Base-by-base conservation (phyloP, 2,888 invertebrate genomes). In the Fragum sueziense region DNA sequence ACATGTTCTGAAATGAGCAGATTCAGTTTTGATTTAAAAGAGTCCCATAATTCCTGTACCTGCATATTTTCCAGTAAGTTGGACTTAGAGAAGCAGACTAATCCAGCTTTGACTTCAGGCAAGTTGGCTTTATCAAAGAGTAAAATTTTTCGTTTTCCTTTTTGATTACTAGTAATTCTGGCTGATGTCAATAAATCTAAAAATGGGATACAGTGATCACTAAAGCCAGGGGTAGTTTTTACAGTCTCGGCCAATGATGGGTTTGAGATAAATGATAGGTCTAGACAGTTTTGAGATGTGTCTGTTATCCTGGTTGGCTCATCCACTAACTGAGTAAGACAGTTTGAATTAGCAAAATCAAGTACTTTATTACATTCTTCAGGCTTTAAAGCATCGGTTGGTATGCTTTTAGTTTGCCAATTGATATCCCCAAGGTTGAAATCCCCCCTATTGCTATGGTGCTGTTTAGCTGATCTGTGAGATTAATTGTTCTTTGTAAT, bases 231-330 rank as follows among this genome's bases (percentile, higher is more conserved):
- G 29, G 33, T 65, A 34, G n/a, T n/a, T 65, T 65, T 65, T 14
- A 65, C 33, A 6, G 27, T 57, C 29, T 14, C 57, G 3, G 17
- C 25, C 25, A 57, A 2, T 27, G 57, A 9, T 9, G 57, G 57
- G n/a, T 57, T 57, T 2, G 57, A 57, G 29, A 57, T 7, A 25
- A 57, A 29, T 9, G 25, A 2, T 25, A 57, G 57, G 17, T 57
- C 57, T 2, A 27, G 29, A 14, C 65, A 65, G 20, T 65, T 65
- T 33, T 22, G 22, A 14, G 37, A n/a, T 9, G 65, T 65, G 11
- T 65, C 65, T 29, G 65, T 65, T 4, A 65, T 65, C 22, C 65
- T 25, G n/a, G 65, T 31, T 4, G 65, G 65, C 57, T 57, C 57
- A 22, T 57, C 4, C 7, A 57, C 57, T 22, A 57, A 29, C 29